Conservation (phyloP, 2,113 vertebrate species). For the Procavia capensis region DNA sequence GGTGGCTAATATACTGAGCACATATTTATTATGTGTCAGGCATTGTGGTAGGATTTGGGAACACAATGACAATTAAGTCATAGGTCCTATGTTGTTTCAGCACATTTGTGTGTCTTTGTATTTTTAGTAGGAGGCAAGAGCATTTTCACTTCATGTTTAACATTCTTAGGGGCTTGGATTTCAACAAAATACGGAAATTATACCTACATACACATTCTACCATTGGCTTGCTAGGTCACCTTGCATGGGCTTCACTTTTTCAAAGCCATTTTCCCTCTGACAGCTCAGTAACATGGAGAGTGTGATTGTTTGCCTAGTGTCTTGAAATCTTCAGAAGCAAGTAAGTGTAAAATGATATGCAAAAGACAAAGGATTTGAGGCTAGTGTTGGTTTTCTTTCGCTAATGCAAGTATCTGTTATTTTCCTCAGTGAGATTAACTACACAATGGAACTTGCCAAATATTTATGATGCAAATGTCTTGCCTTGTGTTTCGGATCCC, state of each 20-base stretch:
- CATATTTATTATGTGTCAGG: not conserved
- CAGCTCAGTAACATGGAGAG: not conserved
- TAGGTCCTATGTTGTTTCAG: not conserved
- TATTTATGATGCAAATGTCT: constrained; percentile 52
- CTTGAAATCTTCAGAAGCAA: constrained; percentile 54
- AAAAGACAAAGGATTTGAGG: constrained; percentile 53
- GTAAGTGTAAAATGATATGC: not conserved
- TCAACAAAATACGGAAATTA: constrained; percentile 48
- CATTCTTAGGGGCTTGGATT: not conserved
- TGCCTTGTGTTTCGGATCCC: constrained; percentile 43
- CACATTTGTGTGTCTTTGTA: not conserved
- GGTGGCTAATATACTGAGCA: too few relatives aligned
- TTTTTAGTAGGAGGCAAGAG: constrained; percentile 34
- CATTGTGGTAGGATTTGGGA: not conserved
- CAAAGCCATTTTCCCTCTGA: not conserved
- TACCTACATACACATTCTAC: not conserved
- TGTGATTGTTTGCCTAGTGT: not conserved
- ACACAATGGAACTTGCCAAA: constrained; percentile 41
- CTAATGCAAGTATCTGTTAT: constrained; percentile 1
- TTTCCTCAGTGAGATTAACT: constrained; percentile 31
- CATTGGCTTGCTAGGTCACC: not conserved
- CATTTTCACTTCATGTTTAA: constrained; percentile 35
- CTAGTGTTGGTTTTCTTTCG: constrained; percentile 34
- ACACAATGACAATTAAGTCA: not conserved
- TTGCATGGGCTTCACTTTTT: not conserved